A percentile compares a stretch with the other conserved stretches of the same genome.
phyloP scores from a whole-genome alignment of 2,888 invertebrate genomes.

The Idaea aversata region DNA sequence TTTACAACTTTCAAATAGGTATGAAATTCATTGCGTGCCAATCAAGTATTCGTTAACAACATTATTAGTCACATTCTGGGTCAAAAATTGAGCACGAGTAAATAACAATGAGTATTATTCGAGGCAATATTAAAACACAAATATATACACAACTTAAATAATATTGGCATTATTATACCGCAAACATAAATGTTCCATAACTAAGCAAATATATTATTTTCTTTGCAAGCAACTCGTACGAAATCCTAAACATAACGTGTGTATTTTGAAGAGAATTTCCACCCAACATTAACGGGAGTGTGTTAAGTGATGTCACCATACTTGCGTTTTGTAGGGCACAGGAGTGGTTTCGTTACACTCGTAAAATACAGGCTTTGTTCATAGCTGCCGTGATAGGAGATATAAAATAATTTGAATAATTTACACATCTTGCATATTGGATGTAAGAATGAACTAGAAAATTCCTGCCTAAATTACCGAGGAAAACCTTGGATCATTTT shows the following conservation, averaged over 20 bases:
- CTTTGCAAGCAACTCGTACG: slow-evolving; percentile 15
- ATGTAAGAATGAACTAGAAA: slow-evolving; percentile 11
- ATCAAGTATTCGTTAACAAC: background rate
- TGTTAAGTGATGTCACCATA: slow-evolving; percentile 53
- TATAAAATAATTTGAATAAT: slow-evolving; percentile 15
- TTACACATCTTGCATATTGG: slow-evolving; percentile 15
- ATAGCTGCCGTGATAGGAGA: slow-evolving; percentile 8
- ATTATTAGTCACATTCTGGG: slow-evolving; percentile 1
- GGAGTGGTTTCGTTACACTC: slow-evolving; percentile 21
- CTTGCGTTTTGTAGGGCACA: slow-evolving; percentile 24
- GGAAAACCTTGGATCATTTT: background rate
- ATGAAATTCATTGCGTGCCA: slow-evolving; percentile 8
- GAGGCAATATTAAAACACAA: background rate
- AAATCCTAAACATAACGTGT: slow-evolving; percentile 37
- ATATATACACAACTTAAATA: slow-evolving; percentile 1
- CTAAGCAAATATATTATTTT: slow-evolving; percentile 19
- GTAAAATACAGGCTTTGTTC: slow-evolving; percentile 2
- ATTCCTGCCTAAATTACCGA: background rate
- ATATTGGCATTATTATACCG: background rate
- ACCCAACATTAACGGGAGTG: slow-evolving; percentile 43
- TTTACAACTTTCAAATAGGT: slow-evolving; percentile 10
- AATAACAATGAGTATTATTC: background rate
- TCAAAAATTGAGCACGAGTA: background rate
- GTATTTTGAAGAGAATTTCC: slow-evolving; percentile 36
- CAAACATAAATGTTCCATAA: slow-evolving; percentile 12